phyloP scores from a whole-genome alignment of 2,797 vertebrate species.

The Sebastes trivittatus region DNA sequence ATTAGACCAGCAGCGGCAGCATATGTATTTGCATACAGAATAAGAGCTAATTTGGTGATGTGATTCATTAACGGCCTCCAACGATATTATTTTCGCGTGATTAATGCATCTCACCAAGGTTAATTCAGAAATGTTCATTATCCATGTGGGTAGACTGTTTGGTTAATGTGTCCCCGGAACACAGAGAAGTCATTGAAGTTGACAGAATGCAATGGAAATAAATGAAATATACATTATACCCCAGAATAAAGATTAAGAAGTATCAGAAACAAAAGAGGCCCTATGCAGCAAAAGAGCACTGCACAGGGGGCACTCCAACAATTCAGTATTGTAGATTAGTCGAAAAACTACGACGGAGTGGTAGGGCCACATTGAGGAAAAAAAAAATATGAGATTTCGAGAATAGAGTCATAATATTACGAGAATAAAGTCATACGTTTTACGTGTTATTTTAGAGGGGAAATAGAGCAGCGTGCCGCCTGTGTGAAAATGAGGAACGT shows the following conservation, averaged over 20 bases:
- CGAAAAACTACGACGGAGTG: neutral
- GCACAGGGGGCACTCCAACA: neutral
- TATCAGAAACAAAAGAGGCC: neutral
- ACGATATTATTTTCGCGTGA: constrained; percentile 56
- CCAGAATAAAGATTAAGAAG: neutral
- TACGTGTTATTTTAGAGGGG: no score
- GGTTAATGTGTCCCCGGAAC: constrained; percentile 60
- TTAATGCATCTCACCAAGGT: constrained; percentile 68
- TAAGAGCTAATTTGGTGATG: constrained; percentile 75
- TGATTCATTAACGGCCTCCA: constrained; percentile 74
- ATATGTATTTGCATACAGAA: constrained; percentile 77
- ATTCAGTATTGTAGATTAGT: neutral
- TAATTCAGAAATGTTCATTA: constrained; percentile 71
- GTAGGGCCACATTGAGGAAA: no score
- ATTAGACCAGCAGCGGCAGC: constrained; percentile 73
- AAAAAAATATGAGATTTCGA: no score
- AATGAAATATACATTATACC: constrained; percentile 17
- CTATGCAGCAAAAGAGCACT: neutral
- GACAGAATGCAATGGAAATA: constrained; percentile 46
- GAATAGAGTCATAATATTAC: no score
- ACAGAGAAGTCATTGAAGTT: constrained; percentile 54
- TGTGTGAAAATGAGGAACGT: no score
- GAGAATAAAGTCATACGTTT: no score
- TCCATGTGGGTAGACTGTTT: constrained; percentile 33
- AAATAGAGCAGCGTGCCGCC: no score